A percentile compares a stretch with the other conserved stretches of the same genome.
Evolutionary conservation across 2,888 invertebrate species (phyloP).

Genomic region (Sepioteuthis lessoniana): DNA sequence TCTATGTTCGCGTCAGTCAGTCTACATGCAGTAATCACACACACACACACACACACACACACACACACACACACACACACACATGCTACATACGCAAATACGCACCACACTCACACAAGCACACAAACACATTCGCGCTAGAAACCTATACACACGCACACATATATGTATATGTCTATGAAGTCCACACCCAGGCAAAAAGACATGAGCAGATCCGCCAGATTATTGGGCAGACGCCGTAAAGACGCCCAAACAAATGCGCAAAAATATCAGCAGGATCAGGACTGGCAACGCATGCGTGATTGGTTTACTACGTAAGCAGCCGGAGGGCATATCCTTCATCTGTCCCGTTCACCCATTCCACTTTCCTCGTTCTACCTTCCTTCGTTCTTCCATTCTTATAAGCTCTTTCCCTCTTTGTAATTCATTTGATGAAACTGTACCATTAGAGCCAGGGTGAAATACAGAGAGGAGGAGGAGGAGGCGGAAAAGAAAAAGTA

Average conservation of each 20-base stretch:
- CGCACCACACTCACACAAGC: rapidly evolving
- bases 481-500: neutral
- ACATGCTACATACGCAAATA: neutral
- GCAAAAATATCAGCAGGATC: neutral
- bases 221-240: neutral
- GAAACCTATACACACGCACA: no score
- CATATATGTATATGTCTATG: no score
- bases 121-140: no score
- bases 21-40: no score
- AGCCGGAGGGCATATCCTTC: neutral
- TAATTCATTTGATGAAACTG: neutral
- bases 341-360: neutral
- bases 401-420: neutral
- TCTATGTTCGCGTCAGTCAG: no score
- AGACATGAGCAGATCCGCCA: neutral
- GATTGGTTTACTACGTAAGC: neutral
- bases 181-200: neutral
- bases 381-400: neutral
- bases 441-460: neutral
- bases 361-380: neutral
- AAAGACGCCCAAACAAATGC: neutral
- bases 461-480: neutral
- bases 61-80: no score
- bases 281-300: slow-evolving; percentile 7
- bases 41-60: no score